A percentile compares a stretch with the other conserved stretches of the same genome.
These are phyloP conservation scores for Ophion ventricosus DNA, from an alignment of 2,888 invertebrate species.

Conservation along the genomic window DNA sequence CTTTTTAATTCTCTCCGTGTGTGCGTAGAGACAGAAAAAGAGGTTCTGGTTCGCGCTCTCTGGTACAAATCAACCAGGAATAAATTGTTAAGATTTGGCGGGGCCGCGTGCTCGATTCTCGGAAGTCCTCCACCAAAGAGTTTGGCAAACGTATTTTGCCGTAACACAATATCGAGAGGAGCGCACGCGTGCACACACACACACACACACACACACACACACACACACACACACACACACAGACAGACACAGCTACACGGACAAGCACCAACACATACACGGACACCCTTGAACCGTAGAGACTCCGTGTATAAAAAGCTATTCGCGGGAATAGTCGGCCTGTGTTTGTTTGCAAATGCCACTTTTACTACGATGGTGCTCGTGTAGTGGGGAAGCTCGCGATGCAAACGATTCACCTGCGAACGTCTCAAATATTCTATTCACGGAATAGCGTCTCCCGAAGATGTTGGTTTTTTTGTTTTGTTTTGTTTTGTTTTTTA, in stretches of 20 bases:
- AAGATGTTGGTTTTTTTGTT: not conserved
- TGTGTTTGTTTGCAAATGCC: not conserved
- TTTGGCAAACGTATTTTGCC: constrained; percentile 66
- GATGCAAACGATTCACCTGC: not conserved
- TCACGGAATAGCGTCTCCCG: not conserved
- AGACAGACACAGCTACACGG: too few relatives aligned
- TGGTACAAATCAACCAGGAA: constrained; percentile 67
- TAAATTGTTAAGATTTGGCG: constrained; percentile 70
- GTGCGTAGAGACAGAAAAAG: constrained; percentile 1
- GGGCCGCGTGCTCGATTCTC: constrained; percentile 63
- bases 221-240: too few relatives aligned
- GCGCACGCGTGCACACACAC: constrained; percentile 11
- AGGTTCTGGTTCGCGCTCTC: constrained; percentile 22
- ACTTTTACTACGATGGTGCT: not conserved
- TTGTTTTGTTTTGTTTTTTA: not conserved
- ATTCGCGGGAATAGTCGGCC: constrained; percentile 2
- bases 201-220: not conserved
- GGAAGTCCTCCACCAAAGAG: constrained; percentile 64
- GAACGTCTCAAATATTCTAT: not conserved
- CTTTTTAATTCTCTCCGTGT: too few relatives aligned
- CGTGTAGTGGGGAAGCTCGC: not conserved
- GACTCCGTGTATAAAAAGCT: constrained; percentile 2
- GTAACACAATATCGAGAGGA: constrained; percentile 61
- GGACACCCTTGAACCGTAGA: not conserved
- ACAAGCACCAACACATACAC: not conserved